Evolutionary conservation across 2,888 invertebrate species (phyloP).

Genomic region (Linnaemya tessellans): DNA sequence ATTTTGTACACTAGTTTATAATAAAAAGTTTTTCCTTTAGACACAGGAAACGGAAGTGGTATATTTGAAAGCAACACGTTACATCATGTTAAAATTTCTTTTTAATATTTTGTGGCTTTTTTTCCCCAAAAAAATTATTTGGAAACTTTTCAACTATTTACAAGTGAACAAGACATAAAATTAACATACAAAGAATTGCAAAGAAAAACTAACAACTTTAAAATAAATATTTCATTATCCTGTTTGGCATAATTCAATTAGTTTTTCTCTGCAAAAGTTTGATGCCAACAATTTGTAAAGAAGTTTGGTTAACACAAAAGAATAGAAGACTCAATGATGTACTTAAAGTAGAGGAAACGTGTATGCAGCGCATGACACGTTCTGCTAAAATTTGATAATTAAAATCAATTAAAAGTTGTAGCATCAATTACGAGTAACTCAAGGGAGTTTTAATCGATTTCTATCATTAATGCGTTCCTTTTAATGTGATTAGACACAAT

Average conservation of each 20-base stretch:
- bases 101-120: slow-evolving; percentile 23
- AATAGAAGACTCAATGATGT: not conserved
- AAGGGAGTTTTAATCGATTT: not conserved
- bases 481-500: not conserved
- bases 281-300: slow-evolving; percentile 31
- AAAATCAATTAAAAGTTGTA: slow-evolving; percentile 39
- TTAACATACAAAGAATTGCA: slow-evolving; percentile 43
- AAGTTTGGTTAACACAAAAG: not conserved
- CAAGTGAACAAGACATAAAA: slow-evolving; percentile 21
- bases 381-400: slow-evolving; percentile 10
- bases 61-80: slow-evolving; percentile 66
- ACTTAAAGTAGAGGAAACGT: not conserved
- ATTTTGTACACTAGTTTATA: too few relatives aligned
- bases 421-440: not conserved
- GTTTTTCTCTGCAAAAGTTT: slow-evolving; percentile 43
- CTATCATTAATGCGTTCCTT: not conserved
- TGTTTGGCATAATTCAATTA: slow-evolving; percentile 66
- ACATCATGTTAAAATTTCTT: slow-evolving; percentile 12
- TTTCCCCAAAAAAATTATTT: slow-evolving; percentile 33
- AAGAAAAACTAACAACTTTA: slow-evolving; percentile 32
- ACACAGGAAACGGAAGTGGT: slow-evolving; percentile 67
- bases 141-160: slow-evolving; percentile 46
- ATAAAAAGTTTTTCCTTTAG: slow-evolving; percentile 15
- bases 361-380: slow-evolving; percentile 12
- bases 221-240: slow-evolving; percentile 65